A percentile compares a stretch with the other conserved stretches of the same genome.
phyloP scores from a whole-genome alignment of 2,888 invertebrate genomes.

The Apodemia zela region DNA sequence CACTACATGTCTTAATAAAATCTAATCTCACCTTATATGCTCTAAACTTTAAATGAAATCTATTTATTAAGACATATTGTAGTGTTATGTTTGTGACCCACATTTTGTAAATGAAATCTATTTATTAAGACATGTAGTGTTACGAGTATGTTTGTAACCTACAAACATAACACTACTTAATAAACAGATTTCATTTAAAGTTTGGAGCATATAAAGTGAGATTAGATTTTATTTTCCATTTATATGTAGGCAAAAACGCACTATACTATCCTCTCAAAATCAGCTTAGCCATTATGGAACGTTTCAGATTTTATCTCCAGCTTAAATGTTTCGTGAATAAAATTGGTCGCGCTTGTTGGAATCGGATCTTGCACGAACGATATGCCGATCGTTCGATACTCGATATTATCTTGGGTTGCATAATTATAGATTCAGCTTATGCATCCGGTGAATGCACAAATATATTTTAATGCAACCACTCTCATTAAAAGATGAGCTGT shows the following conservation, averaged over 20 bases:
- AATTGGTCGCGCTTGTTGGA: conserved; percentile 70
- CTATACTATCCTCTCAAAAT: conserved; percentile 19
- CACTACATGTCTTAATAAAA: no score
- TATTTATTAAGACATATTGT: no score
- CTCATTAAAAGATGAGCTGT: conserved; percentile 9
- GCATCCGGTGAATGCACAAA: conserved; percentile 49
- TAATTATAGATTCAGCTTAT: conserved; percentile 67
- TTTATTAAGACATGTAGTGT: no score
- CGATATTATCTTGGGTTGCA: conserved; percentile 62
- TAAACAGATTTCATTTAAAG: no score
- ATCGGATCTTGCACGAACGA: conserved; percentile 57
- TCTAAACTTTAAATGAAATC: no score
- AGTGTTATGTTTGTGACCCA: no score
- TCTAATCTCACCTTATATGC: no score
- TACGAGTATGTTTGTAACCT: no score
- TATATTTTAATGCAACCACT: conserved; percentile 20
- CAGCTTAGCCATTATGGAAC: conserved; percentile 47
- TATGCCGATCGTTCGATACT: conserved; percentile 46
- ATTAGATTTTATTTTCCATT: not conserved
- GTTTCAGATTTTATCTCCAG: conserved; percentile 65
- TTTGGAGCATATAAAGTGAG: no score
- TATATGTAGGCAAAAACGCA: not conserved
- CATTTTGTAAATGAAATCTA: no score
- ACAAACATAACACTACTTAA: no score
- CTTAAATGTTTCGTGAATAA: conserved; percentile 75